Conservation (phyloP, 1,140 invertebrate genomes). For the Lordiphosa clarofinis region DNA sequence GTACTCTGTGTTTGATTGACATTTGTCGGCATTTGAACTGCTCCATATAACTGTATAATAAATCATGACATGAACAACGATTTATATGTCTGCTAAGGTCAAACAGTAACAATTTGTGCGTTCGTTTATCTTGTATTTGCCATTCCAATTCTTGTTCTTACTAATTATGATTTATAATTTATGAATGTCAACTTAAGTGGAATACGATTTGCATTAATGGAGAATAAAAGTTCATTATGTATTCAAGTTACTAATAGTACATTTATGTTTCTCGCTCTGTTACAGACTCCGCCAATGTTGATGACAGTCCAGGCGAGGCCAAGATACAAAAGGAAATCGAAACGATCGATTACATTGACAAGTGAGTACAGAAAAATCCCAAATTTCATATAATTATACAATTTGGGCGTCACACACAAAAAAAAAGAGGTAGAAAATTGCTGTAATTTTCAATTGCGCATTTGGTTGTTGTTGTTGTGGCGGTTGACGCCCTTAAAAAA, state of each 20-base stretch:
- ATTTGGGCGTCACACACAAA: not conserved
- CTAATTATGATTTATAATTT: slow-evolving; percentile 73
- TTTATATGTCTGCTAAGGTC: slow-evolving; percentile 58
- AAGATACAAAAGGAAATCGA: slow-evolving; percentile 77
- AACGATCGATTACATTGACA: slow-evolving; percentile 76
- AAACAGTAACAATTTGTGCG: slow-evolving; percentile 52
- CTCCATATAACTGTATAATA: slow-evolving; percentile 53
- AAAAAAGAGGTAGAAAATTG: slow-evolving; percentile 33
- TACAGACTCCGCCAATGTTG: slow-evolving; percentile 56
- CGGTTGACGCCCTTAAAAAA: slow-evolving; percentile 55
- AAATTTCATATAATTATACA: slow-evolving; percentile 11
- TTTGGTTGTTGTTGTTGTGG: slow-evolving; percentile 15
- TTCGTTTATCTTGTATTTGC: slow-evolving; percentile 46
- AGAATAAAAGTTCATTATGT: not conserved
- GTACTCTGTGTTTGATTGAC: slow-evolving; percentile 56
- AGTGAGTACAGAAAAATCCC: slow-evolving; percentile 56
- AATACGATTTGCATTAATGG: slow-evolving; percentile 1
- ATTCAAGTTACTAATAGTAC: slow-evolving; percentile 7
- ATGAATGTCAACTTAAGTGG: slow-evolving; percentile 39
- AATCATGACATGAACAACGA: slow-evolving; percentile 52
- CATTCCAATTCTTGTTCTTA: slow-evolving; percentile 47
- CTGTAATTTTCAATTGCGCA: slow-evolving; percentile 42
- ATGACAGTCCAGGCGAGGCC: slow-evolving; percentile 49
- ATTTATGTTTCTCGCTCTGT: slow-evolving; percentile 13
- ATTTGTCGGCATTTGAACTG: slow-evolving; percentile 64